A percentile compares a stretch with the other conserved stretches of the same genome.
These are phyloP conservation scores for Spinibarbus caldwelli DNA, from an alignment of 2,797 vertebrate genomes.

Conservation along the genomic window DNA sequence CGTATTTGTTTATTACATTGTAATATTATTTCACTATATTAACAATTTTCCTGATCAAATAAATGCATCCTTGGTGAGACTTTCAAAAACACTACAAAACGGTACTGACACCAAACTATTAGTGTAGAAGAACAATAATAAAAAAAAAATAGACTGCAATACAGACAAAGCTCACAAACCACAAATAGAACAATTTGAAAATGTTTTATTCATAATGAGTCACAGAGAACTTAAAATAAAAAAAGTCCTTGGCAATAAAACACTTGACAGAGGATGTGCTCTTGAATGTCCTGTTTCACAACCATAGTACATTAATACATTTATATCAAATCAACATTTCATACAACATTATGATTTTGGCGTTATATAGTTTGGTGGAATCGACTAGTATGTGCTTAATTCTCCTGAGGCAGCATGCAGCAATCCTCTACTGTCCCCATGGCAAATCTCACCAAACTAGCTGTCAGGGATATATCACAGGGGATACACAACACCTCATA, in stretches of 20 bases:
- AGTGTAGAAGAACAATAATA: neutral
- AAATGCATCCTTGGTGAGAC: neutral
- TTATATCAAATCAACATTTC: neutral
- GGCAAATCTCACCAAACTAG: constrained; percentile 25
- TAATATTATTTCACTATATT: neutral
- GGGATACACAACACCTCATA: neutral
- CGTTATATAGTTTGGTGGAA: neutral
- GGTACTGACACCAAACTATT: neutral
- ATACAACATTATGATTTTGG: constrained; percentile 10
- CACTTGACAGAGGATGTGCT: constrained; percentile 13
- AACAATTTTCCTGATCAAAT: neutral
- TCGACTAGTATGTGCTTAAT: neutral
- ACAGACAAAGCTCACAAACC: neutral
- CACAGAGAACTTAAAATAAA: constrained; percentile 10
- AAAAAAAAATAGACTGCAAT: too few relatives aligned
- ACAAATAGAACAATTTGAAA: constrained; percentile 6
- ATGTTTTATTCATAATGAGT: constrained; percentile 38
- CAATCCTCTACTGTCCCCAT: neutral
- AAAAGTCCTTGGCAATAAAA: constrained; percentile 35
- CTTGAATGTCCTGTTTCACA: constrained; percentile 39
- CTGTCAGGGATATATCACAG: neutral
- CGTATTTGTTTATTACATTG: neutral
- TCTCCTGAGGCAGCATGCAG: constrained; percentile 14
- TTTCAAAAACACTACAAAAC: too few relatives aligned
- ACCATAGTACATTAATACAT: constrained; percentile 1